Base-by-base conservation (phyloP, 2,113 vertebrate genomes). In the Piliocolobus tephrosceles region DNA sequence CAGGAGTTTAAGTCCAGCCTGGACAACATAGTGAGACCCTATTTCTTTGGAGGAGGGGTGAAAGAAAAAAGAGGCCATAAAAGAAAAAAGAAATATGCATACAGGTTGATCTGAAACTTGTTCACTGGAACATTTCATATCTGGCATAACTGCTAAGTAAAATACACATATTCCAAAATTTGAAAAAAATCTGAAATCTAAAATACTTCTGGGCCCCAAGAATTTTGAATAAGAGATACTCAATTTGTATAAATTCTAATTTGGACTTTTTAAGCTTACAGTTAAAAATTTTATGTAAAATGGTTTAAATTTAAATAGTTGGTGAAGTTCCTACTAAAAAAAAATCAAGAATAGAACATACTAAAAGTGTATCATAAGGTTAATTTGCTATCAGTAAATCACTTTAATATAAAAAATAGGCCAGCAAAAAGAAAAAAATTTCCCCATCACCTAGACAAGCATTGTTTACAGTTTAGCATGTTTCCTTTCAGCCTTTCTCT, bases 271-370 rank as follows among this genome's bases (percentile, higher is more conserved):
- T 32, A 76, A 84, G 1, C 70, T 87, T 80, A 61, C 50, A 52
- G 32, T 90, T 90, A 23, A 94, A 91, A 88, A 22, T 92, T 86
- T 92, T 70, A 55, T 58, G 30, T 81, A 4, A 80, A 88, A 92
- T 0, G 45, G 45, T 55, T 91, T 85, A 52, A 66, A 87, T 45
- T 38, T 90, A 58, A 91, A 8, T 58, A 30, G 64, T n/a, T 25
- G 96, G 16, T 73, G 38, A 97, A 88, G 27, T 61, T 80, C 22
- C n/a, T 8, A 90, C 35, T 80, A 92, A 94, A 84, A 94, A 84
- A 87, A 79, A 18, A 30, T 64, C 55, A 68, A 80, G 50, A 55
- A 66, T 61, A 40, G 72, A 92, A 90, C n/a, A 87, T 58, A 91
- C 11, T 73, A 90, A 88, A 30, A 32, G 22, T 75, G 0, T 82